Evolutionary conservation across 2,888 invertebrate genomes (phyloP).

Genomic region (Pelosia muscerda): DNA sequence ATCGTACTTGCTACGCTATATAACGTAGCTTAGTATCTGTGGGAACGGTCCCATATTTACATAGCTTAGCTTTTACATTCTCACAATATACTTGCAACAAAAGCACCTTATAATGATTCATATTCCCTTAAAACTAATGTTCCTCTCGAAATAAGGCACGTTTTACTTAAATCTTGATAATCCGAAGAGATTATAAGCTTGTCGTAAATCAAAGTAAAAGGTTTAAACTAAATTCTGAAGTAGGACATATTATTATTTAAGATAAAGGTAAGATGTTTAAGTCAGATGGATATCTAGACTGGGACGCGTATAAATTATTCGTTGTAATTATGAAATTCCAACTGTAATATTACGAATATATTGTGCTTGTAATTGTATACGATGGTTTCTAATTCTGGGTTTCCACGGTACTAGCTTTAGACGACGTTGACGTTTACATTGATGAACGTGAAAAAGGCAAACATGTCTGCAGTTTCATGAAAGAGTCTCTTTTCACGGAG

Average conservation of each 20-base stretch:
- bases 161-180: constrained; percentile 4
- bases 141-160: background rate
- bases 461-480: no score
- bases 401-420: no score
- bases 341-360: no score
- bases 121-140: background rate
- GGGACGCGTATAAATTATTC: background rate
- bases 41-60: no score
- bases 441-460: no score
- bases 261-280: background rate
- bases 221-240: background rate
- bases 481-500: no score
- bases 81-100: no score
- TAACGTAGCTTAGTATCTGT: no score
- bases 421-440: no score
- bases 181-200: constrained; percentile 1
- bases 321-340: background rate
- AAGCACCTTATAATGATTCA: background rate
- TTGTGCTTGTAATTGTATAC: background rate
- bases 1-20: no score
- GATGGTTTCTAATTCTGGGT: no score
- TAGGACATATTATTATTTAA: background rate
- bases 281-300: background rate
- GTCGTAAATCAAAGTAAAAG: background rate
- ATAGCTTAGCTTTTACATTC: no score